These are phyloP conservation scores for Incurvaria masculella DNA, from an alignment of 2,888 invertebrate genomes.

Conservation along the genomic window DNA sequence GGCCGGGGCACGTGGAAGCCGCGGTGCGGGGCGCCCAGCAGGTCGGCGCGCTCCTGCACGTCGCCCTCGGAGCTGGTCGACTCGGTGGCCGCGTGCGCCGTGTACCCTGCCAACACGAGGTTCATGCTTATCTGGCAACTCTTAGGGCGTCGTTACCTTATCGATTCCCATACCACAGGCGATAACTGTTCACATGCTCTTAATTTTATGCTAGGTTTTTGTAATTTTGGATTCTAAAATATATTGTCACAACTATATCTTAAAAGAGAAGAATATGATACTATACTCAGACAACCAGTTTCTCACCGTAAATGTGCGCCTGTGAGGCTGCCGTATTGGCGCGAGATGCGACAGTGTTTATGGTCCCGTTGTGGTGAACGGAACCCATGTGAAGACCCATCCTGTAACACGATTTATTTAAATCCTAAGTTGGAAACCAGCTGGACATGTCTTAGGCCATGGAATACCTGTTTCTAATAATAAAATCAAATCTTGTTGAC, in stretches of 20 bases:
- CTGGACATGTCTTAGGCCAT: too few species aligned
- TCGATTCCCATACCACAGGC: too few species aligned
- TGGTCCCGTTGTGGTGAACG: constrained; percentile 32
- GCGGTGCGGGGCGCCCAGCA: constrained; percentile 59
- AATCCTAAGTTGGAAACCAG: too few species aligned
- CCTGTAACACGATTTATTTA: too few species aligned
- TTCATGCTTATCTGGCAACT: too few species aligned
- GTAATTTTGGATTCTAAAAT: too few species aligned
- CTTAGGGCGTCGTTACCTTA: too few species aligned
- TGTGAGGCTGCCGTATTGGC: constrained; percentile 37
- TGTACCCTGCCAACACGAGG: constrained; percentile 42
- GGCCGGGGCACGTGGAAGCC: constrained; percentile 78
- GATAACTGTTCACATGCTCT: too few species aligned
- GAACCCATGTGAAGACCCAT: constrained; percentile 46
- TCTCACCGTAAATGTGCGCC: constrained; percentile 41
- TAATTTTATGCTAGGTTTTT: too few species aligned
- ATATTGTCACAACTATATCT: too few species aligned
- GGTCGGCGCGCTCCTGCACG: constrained; percentile 70
- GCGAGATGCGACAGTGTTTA: constrained; percentile 37
- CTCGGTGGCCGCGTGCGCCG: constrained; percentile 39
- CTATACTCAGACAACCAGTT: neutral
- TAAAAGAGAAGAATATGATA: neutral
- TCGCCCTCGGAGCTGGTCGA: constrained; percentile 46
- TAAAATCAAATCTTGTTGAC: too few species aligned
- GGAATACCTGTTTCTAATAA: too few species aligned